These are phyloP conservation scores for Alectoris magna DNA, from an alignment of 2,797 vertebrate species.

Conservation along the genomic window DNA sequence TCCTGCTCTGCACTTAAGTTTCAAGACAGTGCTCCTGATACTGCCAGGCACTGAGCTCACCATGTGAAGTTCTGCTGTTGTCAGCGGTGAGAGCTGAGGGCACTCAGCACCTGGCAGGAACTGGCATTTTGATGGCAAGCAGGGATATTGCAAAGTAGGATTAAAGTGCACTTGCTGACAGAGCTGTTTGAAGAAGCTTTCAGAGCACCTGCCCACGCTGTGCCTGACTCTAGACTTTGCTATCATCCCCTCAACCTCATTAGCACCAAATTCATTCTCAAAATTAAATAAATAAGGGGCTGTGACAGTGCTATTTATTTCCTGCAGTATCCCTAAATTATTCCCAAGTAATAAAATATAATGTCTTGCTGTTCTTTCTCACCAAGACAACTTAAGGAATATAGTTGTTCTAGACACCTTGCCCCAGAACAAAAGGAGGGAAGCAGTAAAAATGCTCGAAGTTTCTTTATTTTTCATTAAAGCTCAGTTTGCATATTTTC, in stretches of 20 bases:
- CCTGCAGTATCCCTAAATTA: neutral
- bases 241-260: constrained; percentile 49
- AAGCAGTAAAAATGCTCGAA: constrained; percentile 22
- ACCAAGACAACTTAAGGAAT: neutral
- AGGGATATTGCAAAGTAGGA: constrained; percentile 50
- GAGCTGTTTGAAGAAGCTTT: constrained; percentile 60
- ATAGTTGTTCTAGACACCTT: neutral
- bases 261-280: constrained; percentile 39
- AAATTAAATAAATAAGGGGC: constrained; percentile 37
- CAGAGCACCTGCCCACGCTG: constrained; percentile 54
- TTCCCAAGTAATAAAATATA: neutral
- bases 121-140: constrained; percentile 60
- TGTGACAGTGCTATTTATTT: constrained; percentile 33
- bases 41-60: constrained; percentile 4
- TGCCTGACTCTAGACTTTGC: constrained; percentile 42
- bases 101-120: constrained; percentile 61
- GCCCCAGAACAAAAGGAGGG: neutral
- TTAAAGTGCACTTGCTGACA: constrained; percentile 59
- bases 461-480: constrained; percentile 10
- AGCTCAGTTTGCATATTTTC: neutral
- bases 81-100: constrained; percentile 28
- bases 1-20: neutral
- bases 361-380: neutral
- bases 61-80: constrained; percentile 39
- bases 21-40: constrained; percentile 21